Percentiles rank a stretch among this genome's conserved stretches.
Evolutionary conservation across 2,888 invertebrate species (phyloP).

Genomic region (Nezara viridula): DNA sequence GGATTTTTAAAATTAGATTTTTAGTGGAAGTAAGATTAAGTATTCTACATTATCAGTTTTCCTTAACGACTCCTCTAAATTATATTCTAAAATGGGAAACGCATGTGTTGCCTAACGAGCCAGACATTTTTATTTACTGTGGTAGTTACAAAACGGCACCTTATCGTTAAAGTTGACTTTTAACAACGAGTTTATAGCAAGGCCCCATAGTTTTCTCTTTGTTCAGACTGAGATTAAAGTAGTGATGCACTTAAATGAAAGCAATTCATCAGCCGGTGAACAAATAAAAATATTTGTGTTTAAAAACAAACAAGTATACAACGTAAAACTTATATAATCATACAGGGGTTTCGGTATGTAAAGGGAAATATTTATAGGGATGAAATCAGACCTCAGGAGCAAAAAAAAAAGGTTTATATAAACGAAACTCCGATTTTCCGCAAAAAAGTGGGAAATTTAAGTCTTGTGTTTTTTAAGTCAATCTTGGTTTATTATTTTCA

Average conservation of each 20-base stretch:
- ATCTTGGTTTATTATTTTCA: too few species aligned
- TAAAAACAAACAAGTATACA: too few species aligned
- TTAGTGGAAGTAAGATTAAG: neutral
- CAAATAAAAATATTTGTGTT: too few species aligned
- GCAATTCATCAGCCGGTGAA: too few species aligned
- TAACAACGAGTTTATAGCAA: neutral
- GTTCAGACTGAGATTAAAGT: neutral
- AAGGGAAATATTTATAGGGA: too few species aligned
- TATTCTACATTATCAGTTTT: neutral
- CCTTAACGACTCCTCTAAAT: neutral
- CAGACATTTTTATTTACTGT: neutral
- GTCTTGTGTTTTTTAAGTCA: too few species aligned
- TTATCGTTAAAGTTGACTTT: neutral
- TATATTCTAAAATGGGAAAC: neutral
- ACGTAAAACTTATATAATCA: too few species aligned
- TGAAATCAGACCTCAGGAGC: too few species aligned
- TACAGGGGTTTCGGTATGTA: too few species aligned
- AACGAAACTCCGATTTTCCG: too few species aligned
- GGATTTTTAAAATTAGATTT: neutral
- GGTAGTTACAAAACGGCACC: neutral
- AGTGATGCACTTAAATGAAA: neutral
- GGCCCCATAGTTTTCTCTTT: neutral
- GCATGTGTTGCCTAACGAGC: neutral
- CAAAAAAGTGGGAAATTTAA: too few species aligned
- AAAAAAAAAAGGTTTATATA: too few species aligned